Percentiles rank a stretch among this genome's conserved stretches.
Evolutionary conservation across 1,140 invertebrate species (phyloP).

Genomic region (Eumeta japonica): DNA sequence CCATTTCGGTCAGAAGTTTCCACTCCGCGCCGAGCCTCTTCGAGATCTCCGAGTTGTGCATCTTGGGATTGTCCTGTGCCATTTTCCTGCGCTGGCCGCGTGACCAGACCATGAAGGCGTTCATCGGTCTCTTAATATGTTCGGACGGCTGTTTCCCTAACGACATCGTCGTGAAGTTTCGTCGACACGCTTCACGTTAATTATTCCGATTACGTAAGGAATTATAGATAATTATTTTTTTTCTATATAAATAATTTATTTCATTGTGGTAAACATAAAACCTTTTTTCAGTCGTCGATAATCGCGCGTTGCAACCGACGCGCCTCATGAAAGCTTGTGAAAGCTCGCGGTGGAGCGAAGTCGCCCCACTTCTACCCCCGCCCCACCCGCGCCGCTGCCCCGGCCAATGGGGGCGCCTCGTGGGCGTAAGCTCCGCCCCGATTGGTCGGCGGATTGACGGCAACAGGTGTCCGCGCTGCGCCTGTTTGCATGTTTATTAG

Average conservation of each 20-base stretch:
- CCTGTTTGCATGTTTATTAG: conserved; percentile 57
- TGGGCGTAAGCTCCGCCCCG: conserved; percentile 39
- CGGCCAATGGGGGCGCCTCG: conserved; percentile 32
- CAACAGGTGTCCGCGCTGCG: conserved; percentile 46
- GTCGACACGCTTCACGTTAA: conserved; percentile 5
- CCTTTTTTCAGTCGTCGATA: neutral
- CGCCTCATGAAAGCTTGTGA: conserved; percentile 44
- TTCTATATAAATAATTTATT: conserved; percentile 1
- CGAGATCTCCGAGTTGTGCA: conserved; percentile 95
- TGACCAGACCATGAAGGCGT: conserved; percentile 94
- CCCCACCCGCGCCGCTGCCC: conserved; percentile 21
- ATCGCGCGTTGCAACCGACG: conserved; percentile 8
- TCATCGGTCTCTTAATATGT: conserved; percentile 89
- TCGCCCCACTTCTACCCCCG: conserved; percentile 20
- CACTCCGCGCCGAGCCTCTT: conserved; percentile 87
- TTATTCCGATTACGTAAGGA: neutral
- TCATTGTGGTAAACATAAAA: neutral
- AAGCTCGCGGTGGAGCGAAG: conserved; percentile 46
- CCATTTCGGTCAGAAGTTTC: conserved; percentile 84
- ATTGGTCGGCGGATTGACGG: conserved; percentile 35
- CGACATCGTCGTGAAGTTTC: conserved; percentile 30
- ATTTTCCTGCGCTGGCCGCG: conserved; percentile 88
- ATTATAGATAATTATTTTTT: neutral
- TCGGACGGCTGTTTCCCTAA: conserved; percentile 57
- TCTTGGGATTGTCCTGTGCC: conserved; percentile 97